Conservation (phyloP, 2,888 invertebrate genomes). For the Quadroppia sp. region DNA sequence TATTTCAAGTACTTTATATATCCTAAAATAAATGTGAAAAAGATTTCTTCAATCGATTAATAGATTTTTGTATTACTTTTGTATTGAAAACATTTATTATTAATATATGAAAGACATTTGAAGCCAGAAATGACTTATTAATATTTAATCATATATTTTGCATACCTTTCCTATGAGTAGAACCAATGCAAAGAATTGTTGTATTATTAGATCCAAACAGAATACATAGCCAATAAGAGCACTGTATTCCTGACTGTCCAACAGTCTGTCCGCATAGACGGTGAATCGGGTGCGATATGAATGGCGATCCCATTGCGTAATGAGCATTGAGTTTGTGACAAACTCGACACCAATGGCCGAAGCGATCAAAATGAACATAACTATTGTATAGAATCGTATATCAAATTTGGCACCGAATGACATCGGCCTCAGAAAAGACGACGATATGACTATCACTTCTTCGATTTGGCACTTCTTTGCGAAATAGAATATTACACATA, state of each 20-base stretch:
- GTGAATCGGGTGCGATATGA: constrained; percentile 21
- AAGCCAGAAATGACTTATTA: not conserved
- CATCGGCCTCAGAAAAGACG: constrained; percentile 27
- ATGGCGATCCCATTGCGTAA: constrained; percentile 17
- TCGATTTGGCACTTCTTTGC: constrained; percentile 35
- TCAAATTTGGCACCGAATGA: constrained; percentile 26
- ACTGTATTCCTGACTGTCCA: constrained; percentile 2
- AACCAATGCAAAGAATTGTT: constrained; percentile 9
- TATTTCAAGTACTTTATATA: no score
- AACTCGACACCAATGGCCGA: constrained; percentile 5
- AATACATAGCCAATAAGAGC: not conserved
- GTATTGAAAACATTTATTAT: no score
- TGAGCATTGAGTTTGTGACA: not conserved
- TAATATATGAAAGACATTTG: not conserved
- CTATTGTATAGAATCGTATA: constrained; percentile 5
- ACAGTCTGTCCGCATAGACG: not conserved
- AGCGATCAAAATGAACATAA: constrained; percentile 14
- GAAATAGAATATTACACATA: constrained; percentile 12
- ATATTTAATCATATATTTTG: not conserved
- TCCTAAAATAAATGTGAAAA: no score
- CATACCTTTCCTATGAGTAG: constrained; percentile 27
- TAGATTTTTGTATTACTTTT: no score
- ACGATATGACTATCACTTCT: constrained; percentile 29
- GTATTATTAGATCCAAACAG: constrained; percentile 5
- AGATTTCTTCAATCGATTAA: no score